phyloP scores from a whole-genome alignment of 2,797 vertebrate species.

The Catharus ustulatus region DNA sequence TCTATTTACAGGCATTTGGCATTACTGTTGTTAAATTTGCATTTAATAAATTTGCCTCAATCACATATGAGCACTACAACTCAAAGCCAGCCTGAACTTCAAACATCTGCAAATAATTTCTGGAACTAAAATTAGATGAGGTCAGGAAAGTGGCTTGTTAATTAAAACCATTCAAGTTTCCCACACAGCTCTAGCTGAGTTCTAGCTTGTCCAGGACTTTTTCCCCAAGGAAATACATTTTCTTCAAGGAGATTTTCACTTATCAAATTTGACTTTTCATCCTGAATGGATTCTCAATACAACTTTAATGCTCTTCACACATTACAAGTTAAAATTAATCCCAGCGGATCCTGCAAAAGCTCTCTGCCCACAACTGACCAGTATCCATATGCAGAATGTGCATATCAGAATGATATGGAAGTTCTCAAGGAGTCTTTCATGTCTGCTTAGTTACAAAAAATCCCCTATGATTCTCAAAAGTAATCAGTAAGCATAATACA shows the following conservation, averaged over 20 bases:
- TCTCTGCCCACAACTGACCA: neutral
- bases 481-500: neutral
- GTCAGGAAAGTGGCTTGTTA: neutral
- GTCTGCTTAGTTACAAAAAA: neutral
- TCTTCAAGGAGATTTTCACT: neutral
- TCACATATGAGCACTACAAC: neutral
- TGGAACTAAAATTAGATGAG: neutral
- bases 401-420: neutral
- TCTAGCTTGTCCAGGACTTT: neutral
- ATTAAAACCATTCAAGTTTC: neutral
- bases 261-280: neutral
- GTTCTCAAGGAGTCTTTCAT: neutral
- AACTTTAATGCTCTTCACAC: neutral
- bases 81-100: neutral
- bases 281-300: neutral
- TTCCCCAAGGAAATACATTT: neutral
- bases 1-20: neutral
- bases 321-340: neutral
- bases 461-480: neutral
- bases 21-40: neutral
- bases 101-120: constrained; percentile 15
- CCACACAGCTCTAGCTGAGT: neutral
- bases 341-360: neutral
- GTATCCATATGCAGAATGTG: neutral
- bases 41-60: neutral